phyloP scores from a whole-genome alignment of 2,113 vertebrate species.

The Mystacornis crossleyi region DNA sequence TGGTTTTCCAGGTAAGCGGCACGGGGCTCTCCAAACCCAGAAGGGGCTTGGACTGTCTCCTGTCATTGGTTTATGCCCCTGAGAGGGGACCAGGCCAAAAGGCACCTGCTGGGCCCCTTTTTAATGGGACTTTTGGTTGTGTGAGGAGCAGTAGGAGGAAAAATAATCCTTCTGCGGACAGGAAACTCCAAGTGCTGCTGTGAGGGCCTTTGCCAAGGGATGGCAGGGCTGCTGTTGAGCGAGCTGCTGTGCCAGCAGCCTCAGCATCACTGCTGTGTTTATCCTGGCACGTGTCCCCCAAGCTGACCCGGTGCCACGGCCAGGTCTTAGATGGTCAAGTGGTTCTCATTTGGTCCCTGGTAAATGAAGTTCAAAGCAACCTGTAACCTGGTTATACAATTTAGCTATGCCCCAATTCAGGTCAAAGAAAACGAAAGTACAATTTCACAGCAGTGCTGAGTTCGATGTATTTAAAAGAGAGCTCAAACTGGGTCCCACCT shows the following conservation, averaged over 20 bases:
- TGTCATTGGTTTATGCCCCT: not conserved
- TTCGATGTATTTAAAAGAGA: conserved; percentile 22
- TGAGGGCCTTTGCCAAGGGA: not conserved
- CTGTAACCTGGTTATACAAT: not conserved
- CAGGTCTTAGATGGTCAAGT: not conserved
- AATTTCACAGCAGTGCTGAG: not conserved
- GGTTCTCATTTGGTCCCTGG: not conserved
- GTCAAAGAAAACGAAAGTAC: not conserved
- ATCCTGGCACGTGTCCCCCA: not conserved
- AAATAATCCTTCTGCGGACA: not conserved
- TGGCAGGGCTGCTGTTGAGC: not conserved
- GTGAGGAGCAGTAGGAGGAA: not conserved
- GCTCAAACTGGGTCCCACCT: conserved; percentile 41
- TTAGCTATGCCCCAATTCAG: not conserved
- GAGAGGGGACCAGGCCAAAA: not conserved
- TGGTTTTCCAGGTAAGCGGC: not conserved
- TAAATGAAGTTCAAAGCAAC: not conserved
- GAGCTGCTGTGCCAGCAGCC: not conserved
- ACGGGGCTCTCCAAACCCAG: not conserved
- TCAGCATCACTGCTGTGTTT: not conserved
- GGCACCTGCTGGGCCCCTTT: not conserved
- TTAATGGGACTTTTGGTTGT: not conserved
- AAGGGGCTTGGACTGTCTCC: not conserved
- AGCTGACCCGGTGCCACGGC: not conserved
- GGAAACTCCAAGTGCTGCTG: not conserved